Conservation (phyloP, 2,888 invertebrate species). For the Drepana falcataria region DNA sequence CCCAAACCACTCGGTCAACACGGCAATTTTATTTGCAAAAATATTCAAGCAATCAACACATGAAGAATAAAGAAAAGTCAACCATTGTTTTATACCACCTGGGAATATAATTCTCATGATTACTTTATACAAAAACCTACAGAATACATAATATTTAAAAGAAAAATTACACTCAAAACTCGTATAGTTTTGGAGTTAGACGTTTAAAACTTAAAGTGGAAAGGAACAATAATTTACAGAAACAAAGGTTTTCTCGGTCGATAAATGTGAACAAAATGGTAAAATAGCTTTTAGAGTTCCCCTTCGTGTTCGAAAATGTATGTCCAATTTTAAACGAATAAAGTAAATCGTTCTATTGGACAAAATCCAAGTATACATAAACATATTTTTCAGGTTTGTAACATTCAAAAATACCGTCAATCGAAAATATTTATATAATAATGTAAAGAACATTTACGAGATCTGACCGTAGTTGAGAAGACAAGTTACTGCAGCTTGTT, state of each 20-base stretch:
- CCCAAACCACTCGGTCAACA: too few relatives aligned
- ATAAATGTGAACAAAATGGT: background rate
- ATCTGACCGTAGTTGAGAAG: slow-evolving; percentile 42
- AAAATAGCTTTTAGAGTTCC: background rate
- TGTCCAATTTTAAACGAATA: background rate
- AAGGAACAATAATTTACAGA: background rate
- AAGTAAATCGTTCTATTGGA: slow-evolving; percentile 2
- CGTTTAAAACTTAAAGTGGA: too few relatives aligned
- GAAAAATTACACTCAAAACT: too few relatives aligned
- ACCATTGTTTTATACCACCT: too few relatives aligned
- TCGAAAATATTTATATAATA: slow-evolving; percentile 35
- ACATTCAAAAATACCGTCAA: slow-evolving; percentile 17
- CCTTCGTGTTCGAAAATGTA: background rate
- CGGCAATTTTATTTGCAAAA: too few relatives aligned
- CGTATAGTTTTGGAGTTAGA: too few relatives aligned
- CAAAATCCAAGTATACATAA: background rate
- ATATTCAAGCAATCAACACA: too few relatives aligned
- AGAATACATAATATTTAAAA: too few relatives aligned
- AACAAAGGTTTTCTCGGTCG: background rate
- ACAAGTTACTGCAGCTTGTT: slow-evolving; percentile 61
- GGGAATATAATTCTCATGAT: too few relatives aligned
- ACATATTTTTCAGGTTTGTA: background rate
- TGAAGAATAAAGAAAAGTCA: too few relatives aligned
- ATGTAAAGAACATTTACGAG: slow-evolving; percentile 62
- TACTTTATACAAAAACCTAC: too few relatives aligned